Conservation (phyloP, 1,140 invertebrate genomes). For the Pristionchus pacificus region DNA sequence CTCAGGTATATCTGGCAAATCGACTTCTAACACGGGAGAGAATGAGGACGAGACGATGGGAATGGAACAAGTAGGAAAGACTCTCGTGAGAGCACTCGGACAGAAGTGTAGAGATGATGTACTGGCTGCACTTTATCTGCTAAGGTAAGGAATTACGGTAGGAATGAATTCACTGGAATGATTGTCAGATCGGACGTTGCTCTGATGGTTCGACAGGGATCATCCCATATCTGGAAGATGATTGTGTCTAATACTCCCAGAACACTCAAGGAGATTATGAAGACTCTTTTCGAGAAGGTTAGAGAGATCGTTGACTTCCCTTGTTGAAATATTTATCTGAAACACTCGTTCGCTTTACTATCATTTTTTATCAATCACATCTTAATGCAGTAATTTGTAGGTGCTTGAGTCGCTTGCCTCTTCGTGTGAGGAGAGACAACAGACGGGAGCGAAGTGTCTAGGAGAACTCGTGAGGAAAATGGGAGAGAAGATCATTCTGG, state of each 20-base stretch:
- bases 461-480: slow-evolving; percentile 95
- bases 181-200: slow-evolving; percentile 80
- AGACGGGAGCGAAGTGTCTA: slow-evolving; percentile 84
- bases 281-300: slow-evolving; percentile 79
- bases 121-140: slow-evolving; percentile 92
- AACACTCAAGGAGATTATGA: slow-evolving; percentile 90
- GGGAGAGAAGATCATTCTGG: slow-evolving; percentile 90
- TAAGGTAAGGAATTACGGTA: slow-evolving; percentile 52
- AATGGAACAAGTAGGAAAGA: slow-evolving; percentile 78
- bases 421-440: slow-evolving; percentile 70
- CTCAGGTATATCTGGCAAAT: slow-evolving; percentile 81
- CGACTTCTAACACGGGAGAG: slow-evolving; percentile 95
- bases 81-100: slow-evolving; percentile 82
- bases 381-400: background rate
- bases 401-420: slow-evolving; percentile 33
- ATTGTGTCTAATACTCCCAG: slow-evolving; percentile 66
- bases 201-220: slow-evolving; percentile 90
- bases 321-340: slow-evolving; percentile 12
- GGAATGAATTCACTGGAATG: background rate
- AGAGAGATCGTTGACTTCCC: background rate
- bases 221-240: slow-evolving; percentile 56
- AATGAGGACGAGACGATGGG: slow-evolving; percentile 98
- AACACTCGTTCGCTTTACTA: too few species aligned
- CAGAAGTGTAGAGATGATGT: slow-evolving; percentile 84
- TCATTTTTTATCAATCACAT: too few species aligned